These are phyloP conservation scores for Diarsia rubi DNA, from an alignment of 2,888 invertebrate species.

Conservation along the genomic window DNA sequence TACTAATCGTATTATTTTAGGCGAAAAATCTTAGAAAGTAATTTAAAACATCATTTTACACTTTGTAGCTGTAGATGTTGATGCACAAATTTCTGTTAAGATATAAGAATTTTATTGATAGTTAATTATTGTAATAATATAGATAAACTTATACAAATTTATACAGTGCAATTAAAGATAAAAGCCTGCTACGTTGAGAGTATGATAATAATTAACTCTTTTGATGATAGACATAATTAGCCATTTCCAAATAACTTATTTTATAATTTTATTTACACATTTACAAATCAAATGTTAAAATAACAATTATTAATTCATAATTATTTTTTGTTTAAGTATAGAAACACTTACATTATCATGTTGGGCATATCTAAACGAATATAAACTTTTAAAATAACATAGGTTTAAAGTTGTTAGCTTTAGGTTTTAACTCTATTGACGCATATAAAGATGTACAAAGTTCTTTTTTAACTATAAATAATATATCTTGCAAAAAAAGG, in stretches of 20 bases:
- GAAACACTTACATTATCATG: slow-evolving; percentile 1
- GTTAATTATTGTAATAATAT: slow-evolving; percentile 73
- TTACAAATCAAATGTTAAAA: slow-evolving; percentile 16
- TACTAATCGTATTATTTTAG: slow-evolving; percentile 66
- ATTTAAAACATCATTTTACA: slow-evolving; percentile 74
- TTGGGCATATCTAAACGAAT: slow-evolving; percentile 16
- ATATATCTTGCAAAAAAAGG: neutral
- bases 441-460: neutral
- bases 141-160: slow-evolving; percentile 69
- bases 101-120: slow-evolving; percentile 72
- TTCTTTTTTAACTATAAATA: neutral
- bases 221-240: slow-evolving; percentile 56
- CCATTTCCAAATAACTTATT: slow-evolving; percentile 32
- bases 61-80: slow-evolving; percentile 87
- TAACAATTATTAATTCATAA: neutral
- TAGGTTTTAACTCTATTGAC: neutral
- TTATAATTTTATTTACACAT: slow-evolving; percentile 38
- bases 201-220: slow-evolving; percentile 55
- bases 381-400: slow-evolving; percentile 16
- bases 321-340: neutral
- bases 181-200: slow-evolving; percentile 61
- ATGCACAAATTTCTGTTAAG: slow-evolving; percentile 86
- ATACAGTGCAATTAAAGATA: slow-evolving; percentile 68
- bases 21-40: slow-evolving; percentile 77
- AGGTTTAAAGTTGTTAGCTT: slow-evolving; percentile 6